Conservation (phyloP, 2,888 invertebrate genomes). For the Deilephila elpenor region DNA sequence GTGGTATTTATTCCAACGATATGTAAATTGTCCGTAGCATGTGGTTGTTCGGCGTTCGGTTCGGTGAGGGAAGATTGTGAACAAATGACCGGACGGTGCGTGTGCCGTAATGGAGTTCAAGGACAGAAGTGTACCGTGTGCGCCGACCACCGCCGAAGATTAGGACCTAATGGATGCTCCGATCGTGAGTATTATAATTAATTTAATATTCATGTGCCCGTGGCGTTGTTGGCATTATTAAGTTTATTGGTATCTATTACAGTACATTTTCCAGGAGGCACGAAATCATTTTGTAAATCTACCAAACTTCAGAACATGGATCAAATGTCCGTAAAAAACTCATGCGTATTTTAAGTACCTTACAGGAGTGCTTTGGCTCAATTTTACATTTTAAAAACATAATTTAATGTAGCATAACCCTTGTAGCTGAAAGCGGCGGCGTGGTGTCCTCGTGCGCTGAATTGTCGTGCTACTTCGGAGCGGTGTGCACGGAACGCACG, state of each 20-base stretch:
- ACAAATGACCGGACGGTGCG: conserved; percentile 96
- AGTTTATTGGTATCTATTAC: background rate
- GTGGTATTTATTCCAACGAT: conserved; percentile 4
- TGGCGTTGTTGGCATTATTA: background rate
- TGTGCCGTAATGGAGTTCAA: conserved; percentile 92
- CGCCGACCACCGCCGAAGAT: conserved; percentile 89
- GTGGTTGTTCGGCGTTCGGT: conserved; percentile 94
- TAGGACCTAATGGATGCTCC: conserved; percentile 88
- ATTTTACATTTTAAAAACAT: background rate
- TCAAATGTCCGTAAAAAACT: too few relatives aligned
- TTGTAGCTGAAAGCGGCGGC: conserved; percentile 86
- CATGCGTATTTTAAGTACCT: too few relatives aligned
- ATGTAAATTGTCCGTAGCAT: conserved; percentile 84
- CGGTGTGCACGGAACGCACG: conserved; percentile 90
- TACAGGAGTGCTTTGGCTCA: too few relatives aligned
- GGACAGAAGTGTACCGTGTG: conserved; percentile 95
- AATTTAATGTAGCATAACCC: conserved; percentile 4
- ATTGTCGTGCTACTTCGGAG: conserved; percentile 92
- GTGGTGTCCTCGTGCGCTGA: conserved; percentile 88
- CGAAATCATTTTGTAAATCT: too few relatives aligned
- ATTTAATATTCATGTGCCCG: background rate
- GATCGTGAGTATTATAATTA: conserved; percentile 69
- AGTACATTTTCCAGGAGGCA: too few relatives aligned
- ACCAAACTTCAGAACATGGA: too few relatives aligned
- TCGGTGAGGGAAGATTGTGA: conserved; percentile 96